Conservation (phyloP, 2,113 vertebrate genomes). For the Gorsachius goisagi region DNA sequence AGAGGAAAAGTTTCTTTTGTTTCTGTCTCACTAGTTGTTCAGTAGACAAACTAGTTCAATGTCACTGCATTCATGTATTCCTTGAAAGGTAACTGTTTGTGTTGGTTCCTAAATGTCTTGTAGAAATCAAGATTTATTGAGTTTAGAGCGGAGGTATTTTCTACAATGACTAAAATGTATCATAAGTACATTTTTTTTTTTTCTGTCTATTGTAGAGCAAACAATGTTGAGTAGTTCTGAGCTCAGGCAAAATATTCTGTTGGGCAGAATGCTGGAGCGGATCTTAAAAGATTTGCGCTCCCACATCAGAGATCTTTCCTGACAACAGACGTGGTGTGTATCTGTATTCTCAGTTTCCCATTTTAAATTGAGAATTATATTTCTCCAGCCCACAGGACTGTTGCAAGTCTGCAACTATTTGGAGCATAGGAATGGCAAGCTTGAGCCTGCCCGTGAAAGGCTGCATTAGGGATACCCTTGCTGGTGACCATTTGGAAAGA, state of each 20-base stretch:
- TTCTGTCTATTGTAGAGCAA: background rate
- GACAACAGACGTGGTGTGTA: fast-evolving
- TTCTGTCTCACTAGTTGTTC: background rate
- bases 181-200: background rate
- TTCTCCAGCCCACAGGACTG: background rate
- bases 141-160: background rate
- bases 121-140: background rate
- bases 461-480: background rate
- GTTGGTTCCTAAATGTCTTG: background rate
- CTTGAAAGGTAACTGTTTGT: background rate
- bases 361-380: background rate
- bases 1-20: background rate
- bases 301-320: background rate
- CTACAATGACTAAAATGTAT: background rate
- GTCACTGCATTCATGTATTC: background rate
- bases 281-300: background rate
- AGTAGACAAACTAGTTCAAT: background rate
- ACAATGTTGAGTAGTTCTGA: background rate
- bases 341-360: background rate
- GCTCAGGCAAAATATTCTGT: background rate
- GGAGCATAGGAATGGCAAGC: background rate
- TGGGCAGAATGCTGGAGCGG: background rate
- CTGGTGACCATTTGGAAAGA: background rate
- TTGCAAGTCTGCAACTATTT: background rate
- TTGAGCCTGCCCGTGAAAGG: background rate